Percentiles rank a stretch among this genome's conserved stretches.
Conservation (phyloP, 2,888 invertebrate genomes). For the Pristionchus maxplancki region DNA sequence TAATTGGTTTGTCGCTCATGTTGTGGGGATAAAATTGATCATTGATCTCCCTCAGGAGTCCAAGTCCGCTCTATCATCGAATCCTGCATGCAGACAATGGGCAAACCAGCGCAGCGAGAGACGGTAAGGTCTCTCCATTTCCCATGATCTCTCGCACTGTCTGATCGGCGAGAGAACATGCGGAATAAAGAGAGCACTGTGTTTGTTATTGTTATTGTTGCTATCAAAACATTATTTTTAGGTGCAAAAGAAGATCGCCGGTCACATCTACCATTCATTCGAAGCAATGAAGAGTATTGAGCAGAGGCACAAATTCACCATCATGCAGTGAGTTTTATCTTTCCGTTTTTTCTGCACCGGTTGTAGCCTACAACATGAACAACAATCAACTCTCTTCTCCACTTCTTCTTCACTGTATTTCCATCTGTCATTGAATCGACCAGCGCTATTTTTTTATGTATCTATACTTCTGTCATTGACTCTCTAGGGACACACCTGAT, state of each 20-base stretch:
- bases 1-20: not conserved
- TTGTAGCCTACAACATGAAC: no score
- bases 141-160: no score
- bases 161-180: no score
- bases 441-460: no score
- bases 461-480: no score
- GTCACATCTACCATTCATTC: slow-evolving; percentile 55
- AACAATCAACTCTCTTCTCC: no score
- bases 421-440: no score
- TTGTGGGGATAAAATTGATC: not conserved
- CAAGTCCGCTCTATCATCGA: slow-evolving; percentile 59
- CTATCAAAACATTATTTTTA: no score
- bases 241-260: slow-evolving; percentile 55
- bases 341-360: not conserved
- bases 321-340: slow-evolving; percentile 27
- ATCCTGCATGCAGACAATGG: slow-evolving; percentile 52
- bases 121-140: no score
- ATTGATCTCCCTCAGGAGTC: slow-evolving; percentile 53
- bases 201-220: no score
- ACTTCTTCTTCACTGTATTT: no score
- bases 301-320: not conserved
- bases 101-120: slow-evolving; percentile 55
- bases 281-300: slow-evolving; percentile 6
- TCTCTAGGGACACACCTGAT: not conserved
- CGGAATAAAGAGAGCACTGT: no score